Percentiles rank a stretch among this genome's conserved stretches.
Evolutionary conservation across 2,113 vertebrate genomes (phyloP).

Genomic region (Ceyx margarethae): DNA sequence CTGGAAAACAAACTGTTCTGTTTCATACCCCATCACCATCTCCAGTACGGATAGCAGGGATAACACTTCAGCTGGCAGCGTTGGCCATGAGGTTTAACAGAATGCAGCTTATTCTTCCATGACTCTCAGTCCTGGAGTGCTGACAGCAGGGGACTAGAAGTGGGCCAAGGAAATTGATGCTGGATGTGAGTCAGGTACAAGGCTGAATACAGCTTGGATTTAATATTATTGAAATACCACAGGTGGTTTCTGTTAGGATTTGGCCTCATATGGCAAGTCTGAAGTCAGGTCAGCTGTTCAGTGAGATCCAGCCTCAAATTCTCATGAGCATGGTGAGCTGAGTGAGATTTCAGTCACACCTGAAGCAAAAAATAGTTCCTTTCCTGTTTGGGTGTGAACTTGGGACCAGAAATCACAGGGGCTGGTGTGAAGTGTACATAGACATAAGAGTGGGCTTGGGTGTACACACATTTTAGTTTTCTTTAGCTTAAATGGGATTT

Average conservation of each 20-base stretch:
- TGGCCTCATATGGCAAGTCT: conserved; percentile 43
- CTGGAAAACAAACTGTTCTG: conserved; percentile 33
- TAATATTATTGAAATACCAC: conserved; percentile 59
- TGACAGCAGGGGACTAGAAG: conserved; percentile 47
- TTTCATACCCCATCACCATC: neutral
- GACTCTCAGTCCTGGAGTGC: conserved; percentile 52
- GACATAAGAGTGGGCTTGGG: conserved; percentile 3
- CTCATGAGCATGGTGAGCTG: conserved; percentile 36
- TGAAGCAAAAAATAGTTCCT: conserved; percentile 44
- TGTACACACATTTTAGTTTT: conserved; percentile 20
- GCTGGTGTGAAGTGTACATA: conserved; percentile 32
- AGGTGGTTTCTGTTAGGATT: conserved; percentile 65
- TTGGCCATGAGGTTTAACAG: conserved; percentile 35
- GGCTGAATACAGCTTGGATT: conserved; percentile 60
- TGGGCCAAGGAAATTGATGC: conserved; percentile 53
- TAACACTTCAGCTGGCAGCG: conserved; percentile 42
- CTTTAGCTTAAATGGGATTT: conserved; percentile 62
- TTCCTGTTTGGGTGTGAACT: conserved; percentile 53
- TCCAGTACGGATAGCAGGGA: neutral
- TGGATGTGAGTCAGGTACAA: conserved; percentile 58
- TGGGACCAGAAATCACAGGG: conserved; percentile 31
- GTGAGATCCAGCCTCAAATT: conserved; percentile 27
- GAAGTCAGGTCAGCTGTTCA: conserved; percentile 55
- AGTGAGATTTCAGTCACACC: conserved; percentile 65
- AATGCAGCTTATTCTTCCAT: conserved; percentile 61